A percentile compares a stretch with the other conserved stretches of the same genome.
phyloP scores from a whole-genome alignment of 2,113 vertebrate species.

The Seriola aureovittata region DNA sequence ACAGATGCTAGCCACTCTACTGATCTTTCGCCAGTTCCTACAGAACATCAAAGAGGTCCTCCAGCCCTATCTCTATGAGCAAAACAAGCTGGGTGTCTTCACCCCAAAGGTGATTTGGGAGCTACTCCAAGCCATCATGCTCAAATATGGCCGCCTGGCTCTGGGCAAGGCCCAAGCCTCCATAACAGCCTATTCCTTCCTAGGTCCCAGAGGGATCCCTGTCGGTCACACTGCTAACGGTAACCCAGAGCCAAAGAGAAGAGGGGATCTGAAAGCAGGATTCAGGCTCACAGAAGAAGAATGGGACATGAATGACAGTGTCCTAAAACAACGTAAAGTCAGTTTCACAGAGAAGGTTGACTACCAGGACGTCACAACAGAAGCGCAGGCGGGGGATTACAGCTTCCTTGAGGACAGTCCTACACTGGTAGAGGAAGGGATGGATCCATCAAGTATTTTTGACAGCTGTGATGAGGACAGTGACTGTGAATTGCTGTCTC shows the following conservation, averaged over 20 bases:
- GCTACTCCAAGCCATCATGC: slow-evolving; percentile 83
- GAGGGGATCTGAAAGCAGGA: slow-evolving; percentile 88
- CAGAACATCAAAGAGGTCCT: slow-evolving; percentile 96
- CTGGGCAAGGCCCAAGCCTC: slow-evolving; percentile 75
- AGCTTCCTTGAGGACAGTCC: slow-evolving; percentile 93
- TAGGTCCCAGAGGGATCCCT: slow-evolving; percentile 64
- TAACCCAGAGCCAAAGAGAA: slow-evolving; percentile 59
- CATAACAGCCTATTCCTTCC: slow-evolving; percentile 75
- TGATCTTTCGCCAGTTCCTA: slow-evolving; percentile 96
- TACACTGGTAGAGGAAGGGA: slow-evolving; percentile 93
- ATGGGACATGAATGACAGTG: slow-evolving; percentile 89
- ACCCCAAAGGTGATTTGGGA: slow-evolving; percentile 86
- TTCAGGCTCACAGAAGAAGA: slow-evolving; percentile 92
- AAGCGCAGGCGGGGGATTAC: slow-evolving; percentile 71
- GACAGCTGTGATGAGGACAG: slow-evolving; percentile 94
- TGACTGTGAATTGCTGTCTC: slow-evolving; percentile 76
- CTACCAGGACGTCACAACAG: slow-evolving; percentile 76
- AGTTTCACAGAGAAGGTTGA: slow-evolving; percentile 92
- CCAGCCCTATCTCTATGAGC: slow-evolving; percentile 93
- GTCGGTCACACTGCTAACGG: slow-evolving; percentile 36
- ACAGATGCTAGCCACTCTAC: slow-evolving; percentile 95
- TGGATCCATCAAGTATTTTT: slow-evolving; percentile 90
- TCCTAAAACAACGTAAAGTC: slow-evolving; percentile 92
- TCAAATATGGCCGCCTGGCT: slow-evolving; percentile 82
- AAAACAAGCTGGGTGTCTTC: slow-evolving; percentile 91